Percentiles rank a stretch among this genome's conserved stretches.
These are phyloP conservation scores for Carassius carassius DNA, from an alignment of 2,113 vertebrate genomes.

Conservation along the genomic window DNA sequence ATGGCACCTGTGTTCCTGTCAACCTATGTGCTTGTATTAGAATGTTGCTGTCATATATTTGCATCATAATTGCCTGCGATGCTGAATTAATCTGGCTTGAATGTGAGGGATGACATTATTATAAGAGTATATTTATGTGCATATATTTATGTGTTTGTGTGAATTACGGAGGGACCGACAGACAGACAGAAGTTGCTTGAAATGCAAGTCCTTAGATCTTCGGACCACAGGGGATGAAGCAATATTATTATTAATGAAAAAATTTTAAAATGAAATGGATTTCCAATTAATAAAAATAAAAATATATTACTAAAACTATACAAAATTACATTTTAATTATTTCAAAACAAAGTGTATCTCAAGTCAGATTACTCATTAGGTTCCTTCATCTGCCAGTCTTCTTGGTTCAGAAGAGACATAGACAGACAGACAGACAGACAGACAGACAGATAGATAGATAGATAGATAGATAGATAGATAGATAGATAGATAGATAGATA, in stretches of 20 bases:
- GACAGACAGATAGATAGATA: neutral
- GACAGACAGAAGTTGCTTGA: neutral
- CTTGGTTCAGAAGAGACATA: neutral
- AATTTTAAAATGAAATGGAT: neutral
- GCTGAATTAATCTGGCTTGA: constrained; percentile 55
- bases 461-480: neutral
- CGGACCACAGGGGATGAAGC: neutral
- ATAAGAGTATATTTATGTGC: constrained; percentile 43
- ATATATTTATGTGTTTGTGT: constrained; percentile 32
- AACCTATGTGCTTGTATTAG: constrained; percentile 67
- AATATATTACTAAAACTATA: neutral
- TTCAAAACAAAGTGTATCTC: too few species aligned
- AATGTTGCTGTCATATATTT: constrained; percentile 67
- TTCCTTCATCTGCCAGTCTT: too few species aligned
- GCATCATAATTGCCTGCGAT: constrained; percentile 68
- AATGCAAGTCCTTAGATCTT: neutral
- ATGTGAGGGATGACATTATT: constrained; percentile 48
- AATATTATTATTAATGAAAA: neutral
- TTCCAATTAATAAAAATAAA: neutral
- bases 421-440: neutral
- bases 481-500: neutral
- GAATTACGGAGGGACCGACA: neutral
- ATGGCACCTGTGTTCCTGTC: constrained; percentile 73
- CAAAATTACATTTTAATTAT: neutral
- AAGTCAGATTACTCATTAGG: too few species aligned